phyloP scores from a whole-genome alignment of 2,797 vertebrate species.

The Phoebastria nigripes region DNA sequence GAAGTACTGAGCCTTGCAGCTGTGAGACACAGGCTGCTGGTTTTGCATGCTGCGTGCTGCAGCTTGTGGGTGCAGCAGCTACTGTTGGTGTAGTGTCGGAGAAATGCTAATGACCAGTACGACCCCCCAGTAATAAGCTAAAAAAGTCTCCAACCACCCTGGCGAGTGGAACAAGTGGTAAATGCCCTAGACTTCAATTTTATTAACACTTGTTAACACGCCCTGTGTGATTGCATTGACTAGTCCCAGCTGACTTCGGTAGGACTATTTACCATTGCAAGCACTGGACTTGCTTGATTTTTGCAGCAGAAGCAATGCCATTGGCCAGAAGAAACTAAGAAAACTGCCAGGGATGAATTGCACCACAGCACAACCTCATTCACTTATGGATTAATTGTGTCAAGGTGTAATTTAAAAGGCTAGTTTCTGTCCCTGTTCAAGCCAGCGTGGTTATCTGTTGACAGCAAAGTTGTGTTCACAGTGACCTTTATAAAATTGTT shows the following conservation, averaged over 20 bases:
- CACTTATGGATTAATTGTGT: background rate
- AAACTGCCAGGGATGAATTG: background rate
- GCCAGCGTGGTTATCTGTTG: background rate
- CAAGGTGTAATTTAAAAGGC: background rate
- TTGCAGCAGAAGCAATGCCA: background rate
- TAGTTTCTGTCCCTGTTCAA: background rate
- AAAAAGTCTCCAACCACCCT: background rate
- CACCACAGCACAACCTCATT: background rate
- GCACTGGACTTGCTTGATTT: background rate
- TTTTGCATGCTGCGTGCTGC: accelerated
- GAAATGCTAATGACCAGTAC: background rate
- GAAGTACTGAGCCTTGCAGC: background rate
- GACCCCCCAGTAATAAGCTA: background rate
- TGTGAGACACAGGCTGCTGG: accelerated
- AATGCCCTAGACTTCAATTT: background rate
- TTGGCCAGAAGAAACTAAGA: background rate
- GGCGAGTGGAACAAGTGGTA: background rate
- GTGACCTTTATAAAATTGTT: background rate
- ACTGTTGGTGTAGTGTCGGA: background rate
- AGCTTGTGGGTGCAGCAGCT: background rate
- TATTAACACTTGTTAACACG: background rate
- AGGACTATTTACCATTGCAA: background rate
- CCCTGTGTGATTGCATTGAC: background rate
- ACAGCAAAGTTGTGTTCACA: background rate
- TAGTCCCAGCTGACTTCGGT: background rate